Base-by-base conservation (phyloP, 2,888 invertebrate species). In the Perithous albicinctus region DNA sequence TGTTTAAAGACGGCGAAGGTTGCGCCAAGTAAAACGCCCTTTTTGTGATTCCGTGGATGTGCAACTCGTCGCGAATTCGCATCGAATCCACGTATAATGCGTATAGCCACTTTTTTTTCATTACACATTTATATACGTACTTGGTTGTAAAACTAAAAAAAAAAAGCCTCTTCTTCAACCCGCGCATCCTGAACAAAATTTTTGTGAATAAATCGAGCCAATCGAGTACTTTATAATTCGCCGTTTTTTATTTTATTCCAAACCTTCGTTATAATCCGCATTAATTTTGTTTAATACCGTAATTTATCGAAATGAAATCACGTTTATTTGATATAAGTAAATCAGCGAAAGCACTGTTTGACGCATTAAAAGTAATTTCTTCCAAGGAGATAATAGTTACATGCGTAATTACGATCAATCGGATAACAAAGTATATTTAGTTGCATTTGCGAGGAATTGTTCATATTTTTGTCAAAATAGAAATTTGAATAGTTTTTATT, bases 51-150 rank as follows among this genome's bases (percentile, higher is more conserved):
- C 5, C 15, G 1, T 15, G n/a, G n/a, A 26, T 56, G 54, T 29
- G n/a, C 12, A n/a, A n/a, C 12, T 32, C n/a, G 32, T 18, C 32
- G 18, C 29, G 35, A 59, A 35, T 59, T 59, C 32, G 35, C 32
- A 18, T 59, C 29, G 59, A 35, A 56, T 4, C 6, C 26, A 29
- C 56, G 29, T 15, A 15, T n/a, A 29, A 0, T 12, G 26, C 15
- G 18, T 15, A 18, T 15, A 15, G 18, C 2, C 18, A 59, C 18
- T 59, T 56, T 15, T 35, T 56, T 15, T 35, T 3, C 1, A 32
- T 59, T 7, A 59, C 15, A 8, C 59, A 35, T 59, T 59, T 15
- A 59, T 59, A 23, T 59, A 32, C 29, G 35, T 10, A 51, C 51
- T 23, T 35, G 15, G 8, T 59, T 8, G 32, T 32, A 15, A 32